Evolutionary conservation across 2,888 invertebrate genomes (phyloP).

Genomic region (Aphrophora alni): DNA sequence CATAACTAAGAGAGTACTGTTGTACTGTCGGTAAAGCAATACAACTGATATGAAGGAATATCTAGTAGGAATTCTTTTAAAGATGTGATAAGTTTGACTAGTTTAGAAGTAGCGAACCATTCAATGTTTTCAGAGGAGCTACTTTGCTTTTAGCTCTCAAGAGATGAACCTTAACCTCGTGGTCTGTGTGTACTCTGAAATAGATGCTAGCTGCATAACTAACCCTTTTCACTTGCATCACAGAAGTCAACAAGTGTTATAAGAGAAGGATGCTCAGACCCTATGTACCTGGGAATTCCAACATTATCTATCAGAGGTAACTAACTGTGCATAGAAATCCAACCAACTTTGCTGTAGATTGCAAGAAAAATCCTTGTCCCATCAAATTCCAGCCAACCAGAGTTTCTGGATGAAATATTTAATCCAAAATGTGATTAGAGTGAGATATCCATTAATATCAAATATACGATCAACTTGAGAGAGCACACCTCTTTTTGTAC

Average conservation of each 20-base stretch:
- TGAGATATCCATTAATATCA: slow-evolving; percentile 7
- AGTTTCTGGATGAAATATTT: not conserved
- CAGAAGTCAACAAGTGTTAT: not conserved
- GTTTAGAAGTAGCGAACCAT: too few relatives aligned
- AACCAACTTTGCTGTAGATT: not conserved
- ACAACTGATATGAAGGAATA: too few relatives aligned
- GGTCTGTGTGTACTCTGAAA: not conserved
- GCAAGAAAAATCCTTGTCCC: not conserved
- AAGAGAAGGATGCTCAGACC: not conserved
- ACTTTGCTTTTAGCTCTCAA: not conserved
- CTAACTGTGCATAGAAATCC: too few relatives aligned
- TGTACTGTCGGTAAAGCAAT: not conserved
- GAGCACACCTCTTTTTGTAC: not conserved
- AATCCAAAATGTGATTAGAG: not conserved
- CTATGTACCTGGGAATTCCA: slow-evolving; percentile 2
- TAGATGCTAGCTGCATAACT: not conserved
- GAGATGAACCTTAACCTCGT: not conserved
- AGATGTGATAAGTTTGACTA: too few relatives aligned
- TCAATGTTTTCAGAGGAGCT: not conserved
- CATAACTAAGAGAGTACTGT: not conserved
- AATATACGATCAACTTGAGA: not conserved
- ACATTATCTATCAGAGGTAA: not conserved
- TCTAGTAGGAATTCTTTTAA: too few relatives aligned
- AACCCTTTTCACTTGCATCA: slow-evolving; percentile 11
- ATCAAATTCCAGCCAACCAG: not conserved